Evolutionary conservation across 2,113 vertebrate species (phyloP), one percentile per base, ranked within the genome.

Genomic region (Barnardius zonarius): DNA sequence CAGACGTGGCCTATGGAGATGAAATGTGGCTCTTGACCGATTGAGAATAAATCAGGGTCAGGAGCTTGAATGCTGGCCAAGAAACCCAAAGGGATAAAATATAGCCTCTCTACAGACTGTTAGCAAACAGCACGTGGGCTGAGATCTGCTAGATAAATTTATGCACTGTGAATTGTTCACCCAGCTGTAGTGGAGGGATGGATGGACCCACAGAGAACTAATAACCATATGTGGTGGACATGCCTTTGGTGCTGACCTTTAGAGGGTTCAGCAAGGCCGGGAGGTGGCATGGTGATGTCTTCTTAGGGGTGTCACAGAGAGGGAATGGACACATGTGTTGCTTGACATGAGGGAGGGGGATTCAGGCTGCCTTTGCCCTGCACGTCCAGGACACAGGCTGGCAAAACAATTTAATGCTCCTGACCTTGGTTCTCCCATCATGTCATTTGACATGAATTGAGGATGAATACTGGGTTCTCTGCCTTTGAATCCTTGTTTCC

Each of bases 71-170:
- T 35, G 77, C 83, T 89, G 75, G 96, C 96, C 96, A 97, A 95
- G 95, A 96, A 97, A 93, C 95, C 96, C 96, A 96, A 97, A 96
- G 93, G 96, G 95, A 96, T 97, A 94, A 96, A 95, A 95, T 91
- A 96, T 31, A 88, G 92, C 83, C 88, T 97, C 95, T 94, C 95
- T 24, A 78, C 90, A 95, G 95, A 92, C 95, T 91, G 92, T 93
- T 93, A 94, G 95, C 92, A 91, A 97, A 93, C 83, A 96, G 96
- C 96, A 97, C 92, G 95, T 96, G 95, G 96, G 93, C 95, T 95
- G 96, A 85, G 95, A 83, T 95, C 96, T 96, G 96, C 93, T 82
- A 51, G 95, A 94, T 97, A 93, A 97, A 97, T 97, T 97, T 97
- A 97, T 96, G 96, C 86, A 3, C 96, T 96, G 95, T 83, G 96